Evolutionary conservation across 2,888 invertebrate genomes (phyloP).

Genomic region (Meiosimyza platycephala): DNA sequence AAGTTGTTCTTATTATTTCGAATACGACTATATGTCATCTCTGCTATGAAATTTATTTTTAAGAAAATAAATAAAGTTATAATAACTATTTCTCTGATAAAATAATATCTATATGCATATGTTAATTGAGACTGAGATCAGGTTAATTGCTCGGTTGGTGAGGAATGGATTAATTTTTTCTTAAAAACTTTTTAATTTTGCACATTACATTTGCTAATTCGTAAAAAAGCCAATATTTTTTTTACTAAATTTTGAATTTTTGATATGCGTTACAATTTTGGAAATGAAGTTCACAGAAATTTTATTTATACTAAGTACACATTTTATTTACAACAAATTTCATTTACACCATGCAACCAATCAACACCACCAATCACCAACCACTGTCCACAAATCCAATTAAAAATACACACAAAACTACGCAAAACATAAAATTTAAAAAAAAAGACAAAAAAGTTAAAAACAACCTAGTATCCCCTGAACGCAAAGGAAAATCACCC

Average conservation of each 20-base stretch:
- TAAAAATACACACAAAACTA: slow-evolving; percentile 1
- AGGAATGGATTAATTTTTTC: no score
- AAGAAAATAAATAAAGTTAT: no score
- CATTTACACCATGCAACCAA: slow-evolving; percentile 27
- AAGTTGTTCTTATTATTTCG: no score
- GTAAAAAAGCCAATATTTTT: no score
- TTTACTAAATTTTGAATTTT: no score
- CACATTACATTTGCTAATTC: slow-evolving; percentile 1
- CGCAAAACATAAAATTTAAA: slow-evolving; percentile 13
- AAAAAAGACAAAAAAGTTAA: slow-evolving; percentile 34
- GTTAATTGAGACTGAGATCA: no score
- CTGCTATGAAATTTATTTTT: no score
- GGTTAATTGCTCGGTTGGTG: no score
- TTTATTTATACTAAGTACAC: slow-evolving; percentile 32
- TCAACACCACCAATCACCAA: slow-evolving; percentile 34
- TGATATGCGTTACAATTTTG: no score
- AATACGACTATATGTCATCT: no score
- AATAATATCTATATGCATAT: no score
- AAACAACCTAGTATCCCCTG: slow-evolving; percentile 57
- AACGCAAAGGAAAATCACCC: slow-evolving; percentile 64
- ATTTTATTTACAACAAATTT: slow-evolving; percentile 22
- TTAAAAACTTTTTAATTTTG: background rate
- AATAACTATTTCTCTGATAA: no score
- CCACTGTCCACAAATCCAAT: slow-evolving; percentile 37
- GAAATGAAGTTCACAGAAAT: background rate